These are phyloP conservation scores for Nephrotoma guestfalica DNA, from an alignment of 2,888 invertebrate species.

Conservation along the genomic window DNA sequence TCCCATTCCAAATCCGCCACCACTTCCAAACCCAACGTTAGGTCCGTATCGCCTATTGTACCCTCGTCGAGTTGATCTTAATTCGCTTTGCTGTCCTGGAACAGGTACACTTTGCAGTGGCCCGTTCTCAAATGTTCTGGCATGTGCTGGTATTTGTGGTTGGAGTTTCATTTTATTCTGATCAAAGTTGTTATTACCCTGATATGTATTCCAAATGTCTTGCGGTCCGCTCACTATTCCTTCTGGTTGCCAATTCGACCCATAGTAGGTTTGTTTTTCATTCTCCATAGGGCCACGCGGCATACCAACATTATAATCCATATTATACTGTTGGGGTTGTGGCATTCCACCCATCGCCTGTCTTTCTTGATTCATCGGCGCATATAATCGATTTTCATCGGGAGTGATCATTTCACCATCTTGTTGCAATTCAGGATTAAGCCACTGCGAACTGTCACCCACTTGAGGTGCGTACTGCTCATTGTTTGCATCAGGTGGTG, in stretches of 20 bases:
- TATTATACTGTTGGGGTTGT: neutral
- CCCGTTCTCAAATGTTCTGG: neutral
- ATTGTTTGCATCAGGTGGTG: neutral
- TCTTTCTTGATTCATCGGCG: neutral
- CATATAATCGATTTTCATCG: neutral
- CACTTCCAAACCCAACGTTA: neutral
- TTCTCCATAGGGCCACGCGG: neutral
- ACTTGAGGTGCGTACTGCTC: neutral
- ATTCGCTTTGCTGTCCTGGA: neutral
- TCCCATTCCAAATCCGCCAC: neutral
- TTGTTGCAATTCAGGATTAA: neutral
- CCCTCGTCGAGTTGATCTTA: neutral
- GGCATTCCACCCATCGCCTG: neutral
- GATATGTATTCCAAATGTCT: neutral
- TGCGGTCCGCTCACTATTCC: neutral
- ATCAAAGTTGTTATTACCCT: neutral
- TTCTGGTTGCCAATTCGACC: neutral
- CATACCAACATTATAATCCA: neutral
- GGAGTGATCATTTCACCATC: neutral
- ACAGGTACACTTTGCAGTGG: neutral
- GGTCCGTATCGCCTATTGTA: neutral
- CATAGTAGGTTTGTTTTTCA: neutral
- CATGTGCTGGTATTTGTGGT: neutral
- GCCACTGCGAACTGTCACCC: neutral
- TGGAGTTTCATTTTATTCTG: neutral